These are phyloP conservation scores for Candoia aspera DNA, from an alignment of 2,113 vertebrate genomes.

Conservation along the genomic window DNA sequence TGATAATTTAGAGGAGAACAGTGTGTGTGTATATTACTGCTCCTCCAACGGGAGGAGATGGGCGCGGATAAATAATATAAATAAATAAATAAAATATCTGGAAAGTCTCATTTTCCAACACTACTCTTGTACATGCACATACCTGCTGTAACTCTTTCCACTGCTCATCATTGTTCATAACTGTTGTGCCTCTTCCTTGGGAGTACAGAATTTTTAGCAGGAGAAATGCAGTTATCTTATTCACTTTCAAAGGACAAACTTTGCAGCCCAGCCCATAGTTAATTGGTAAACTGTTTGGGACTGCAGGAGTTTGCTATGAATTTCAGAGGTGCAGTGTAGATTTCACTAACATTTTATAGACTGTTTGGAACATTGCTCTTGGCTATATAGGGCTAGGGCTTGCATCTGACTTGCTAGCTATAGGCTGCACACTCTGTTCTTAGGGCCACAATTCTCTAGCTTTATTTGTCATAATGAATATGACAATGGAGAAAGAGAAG, in stretches of 20 bases:
- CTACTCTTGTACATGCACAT: background rate
- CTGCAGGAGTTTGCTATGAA: background rate
- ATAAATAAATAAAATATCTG: too few species aligned
- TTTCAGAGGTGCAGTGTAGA: background rate
- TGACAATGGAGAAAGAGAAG: background rate
- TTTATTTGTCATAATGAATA: background rate
- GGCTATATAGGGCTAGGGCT: background rate
- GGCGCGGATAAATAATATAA: too few species aligned
- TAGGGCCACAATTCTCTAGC: background rate
- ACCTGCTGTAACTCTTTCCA: background rate
- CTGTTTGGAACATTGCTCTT: background rate
- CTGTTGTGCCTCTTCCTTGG: background rate
- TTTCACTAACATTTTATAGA: background rate
- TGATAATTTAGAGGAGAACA: background rate
- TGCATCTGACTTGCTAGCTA: background rate
- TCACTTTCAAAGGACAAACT: background rate
- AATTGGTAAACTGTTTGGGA: background rate
- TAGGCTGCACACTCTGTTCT: background rate
- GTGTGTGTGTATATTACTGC: too few species aligned
- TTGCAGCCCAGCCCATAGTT: background rate
- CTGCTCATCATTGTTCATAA: background rate
- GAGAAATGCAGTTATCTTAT: background rate
- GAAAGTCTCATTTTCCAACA: background rate
- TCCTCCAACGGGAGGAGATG: too few species aligned
- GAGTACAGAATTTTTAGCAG: background rate